Conservation (phyloP, 2,888 invertebrate species). For the Stomorhina lunata region DNA sequence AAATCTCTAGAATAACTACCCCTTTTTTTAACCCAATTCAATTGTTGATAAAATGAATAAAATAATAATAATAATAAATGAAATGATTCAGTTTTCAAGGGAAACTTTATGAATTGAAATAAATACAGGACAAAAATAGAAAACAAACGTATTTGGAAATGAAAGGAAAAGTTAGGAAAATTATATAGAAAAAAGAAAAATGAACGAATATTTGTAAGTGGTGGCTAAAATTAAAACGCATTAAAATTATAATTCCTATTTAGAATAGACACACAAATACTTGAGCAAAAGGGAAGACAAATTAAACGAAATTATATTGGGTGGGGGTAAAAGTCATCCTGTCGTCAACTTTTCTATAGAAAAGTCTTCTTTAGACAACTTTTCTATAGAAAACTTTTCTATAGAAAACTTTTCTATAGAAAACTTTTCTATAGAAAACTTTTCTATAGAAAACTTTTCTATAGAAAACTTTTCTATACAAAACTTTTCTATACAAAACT, state of each 20-base stretch:
- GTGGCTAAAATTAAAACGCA: constrained; percentile 39
- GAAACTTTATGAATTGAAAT: background rate
- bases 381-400: background rate
- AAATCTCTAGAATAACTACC: too few relatives aligned
- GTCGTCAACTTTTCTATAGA: too few relatives aligned
- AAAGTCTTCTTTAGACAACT: background rate
- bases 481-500: background rate
- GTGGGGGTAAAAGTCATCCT: background rate
- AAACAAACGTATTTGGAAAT: background rate
- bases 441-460: background rate
- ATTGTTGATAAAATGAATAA: constrained; percentile 2
- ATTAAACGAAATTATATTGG: background rate
- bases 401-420: background rate
- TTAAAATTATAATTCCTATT: constrained; percentile 27
- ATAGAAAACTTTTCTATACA: background rate
- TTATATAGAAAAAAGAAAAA: background rate
- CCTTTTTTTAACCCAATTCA: background rate
- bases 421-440: background rate
- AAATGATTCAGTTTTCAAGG: background rate
- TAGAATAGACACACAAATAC: constrained; percentile 2
- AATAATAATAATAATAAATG: background rate
- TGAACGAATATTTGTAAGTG: constrained; percentile 15
- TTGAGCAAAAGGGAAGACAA: background rate
- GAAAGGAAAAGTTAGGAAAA: background rate
- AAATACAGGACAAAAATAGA: background rate